Base-by-base conservation (phyloP, 2,797 vertebrate species). In the Chaunax sp. region DNA sequence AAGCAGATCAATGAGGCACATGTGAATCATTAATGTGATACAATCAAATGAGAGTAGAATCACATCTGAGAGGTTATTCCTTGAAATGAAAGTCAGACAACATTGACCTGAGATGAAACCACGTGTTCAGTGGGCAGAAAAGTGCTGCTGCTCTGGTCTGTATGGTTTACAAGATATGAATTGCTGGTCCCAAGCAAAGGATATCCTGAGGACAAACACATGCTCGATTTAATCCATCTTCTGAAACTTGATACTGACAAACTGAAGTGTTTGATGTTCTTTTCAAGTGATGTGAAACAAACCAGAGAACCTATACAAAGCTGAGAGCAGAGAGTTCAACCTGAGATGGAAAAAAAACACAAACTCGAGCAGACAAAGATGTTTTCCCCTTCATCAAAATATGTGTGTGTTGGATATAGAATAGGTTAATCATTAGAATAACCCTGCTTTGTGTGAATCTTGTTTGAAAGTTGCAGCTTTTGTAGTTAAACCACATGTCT, bases 221-320 rank as follows among this genome's bases (percentile, higher is more conserved):
- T 37, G 45, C 51, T 62, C 26, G 35, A 69, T 50, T 70, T 26
- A 45, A 74, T 70, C 53, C n/a, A 2, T 46, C 57, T 56, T 38
- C 35, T 20, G 46, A 40, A 56, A 66, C 26, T 1, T 52, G 38
- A 78, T 50, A 57, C 59, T 41, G 60, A 78, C 59, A 75, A 74
- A 54, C 30, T 81, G 3, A 74, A 67, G 70, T 85, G 81, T 89
- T 90, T 90, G 75, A 76, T 80, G 81, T 87, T 82, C 72, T 78
- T 77, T 81, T 69, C 51, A 65, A 56, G 43, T 30, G 58, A 66
- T 46, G 72, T 65, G 66, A 83, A 77, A 69, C 43, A 78, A 78
- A 82, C 79, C 63, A 23, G 40, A 28, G 22, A 68, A 40, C 9
- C 44, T 63, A 56, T 74, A 85, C 67, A 83, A 38, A 66, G 75